Evolutionary conservation across 1,140 invertebrate genomes (phyloP).

Genomic region (Euura lappo): DNA sequence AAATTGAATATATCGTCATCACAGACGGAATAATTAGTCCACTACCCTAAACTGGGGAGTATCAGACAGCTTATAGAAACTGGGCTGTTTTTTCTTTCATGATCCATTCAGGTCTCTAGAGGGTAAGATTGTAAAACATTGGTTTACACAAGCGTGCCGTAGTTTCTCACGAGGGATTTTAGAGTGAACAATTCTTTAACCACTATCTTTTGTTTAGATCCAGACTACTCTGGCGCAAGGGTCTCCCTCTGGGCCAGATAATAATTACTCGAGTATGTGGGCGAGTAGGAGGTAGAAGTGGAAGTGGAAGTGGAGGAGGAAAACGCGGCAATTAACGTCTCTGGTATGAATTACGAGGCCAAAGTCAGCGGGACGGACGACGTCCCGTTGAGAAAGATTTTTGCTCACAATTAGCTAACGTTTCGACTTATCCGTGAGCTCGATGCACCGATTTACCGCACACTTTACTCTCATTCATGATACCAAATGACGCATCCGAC

Average conservation of each 20-base stretch:
- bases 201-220: background rate
- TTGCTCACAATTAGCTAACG: background rate
- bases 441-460: background rate
- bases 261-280: conserved; percentile 4
- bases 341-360: background rate
- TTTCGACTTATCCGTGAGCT: conserved; percentile 5
- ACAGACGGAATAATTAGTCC: no score
- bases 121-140: no score
- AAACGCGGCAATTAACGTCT: background rate
- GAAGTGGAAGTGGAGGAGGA: background rate
- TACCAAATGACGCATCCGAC: background rate
- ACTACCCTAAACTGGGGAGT: no score
- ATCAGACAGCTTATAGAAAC: no score
- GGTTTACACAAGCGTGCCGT: no score
- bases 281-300: background rate
- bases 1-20: no score
- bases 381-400: background rate
- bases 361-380: background rate
- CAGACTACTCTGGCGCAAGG: background rate
- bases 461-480: conserved; percentile 1
- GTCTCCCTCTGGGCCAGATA: background rate
- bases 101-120: no score
- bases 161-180: background rate
- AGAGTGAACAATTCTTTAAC: background rate
- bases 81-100: no score